These are phyloP conservation scores for Tinea trinotella DNA, from an alignment of 2,888 invertebrate species.

Conservation along the genomic window DNA sequence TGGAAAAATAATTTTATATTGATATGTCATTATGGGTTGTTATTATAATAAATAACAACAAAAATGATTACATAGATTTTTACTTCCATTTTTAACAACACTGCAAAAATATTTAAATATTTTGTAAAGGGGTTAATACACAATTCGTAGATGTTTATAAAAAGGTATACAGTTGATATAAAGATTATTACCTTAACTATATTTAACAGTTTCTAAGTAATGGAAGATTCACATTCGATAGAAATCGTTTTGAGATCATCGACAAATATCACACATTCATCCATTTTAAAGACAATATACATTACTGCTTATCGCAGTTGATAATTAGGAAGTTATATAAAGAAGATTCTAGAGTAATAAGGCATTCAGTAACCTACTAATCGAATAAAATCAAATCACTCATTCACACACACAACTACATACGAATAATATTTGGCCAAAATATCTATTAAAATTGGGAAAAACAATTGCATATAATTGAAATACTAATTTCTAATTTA, in stretches of 20 bases:
- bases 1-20: no score
- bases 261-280: background rate
- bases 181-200: background rate
- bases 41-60: no score
- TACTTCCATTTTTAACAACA: no score
- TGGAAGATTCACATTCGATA: constrained; percentile 13
- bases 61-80: no score
- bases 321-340: background rate
- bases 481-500: background rate
- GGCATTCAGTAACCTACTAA: constrained; percentile 4
- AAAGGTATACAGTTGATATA: no score
- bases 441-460: background rate
- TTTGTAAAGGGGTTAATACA: no score
- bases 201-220: constrained; percentile 5
- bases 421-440: background rate
- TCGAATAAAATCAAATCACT: background rate
- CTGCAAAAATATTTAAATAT: no score
- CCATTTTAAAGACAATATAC: background rate
- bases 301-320: background rate
- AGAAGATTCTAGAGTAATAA: constrained; percentile 1
- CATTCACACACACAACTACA: background rate
- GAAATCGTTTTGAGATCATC: constrained; percentile 12
- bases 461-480: background rate
- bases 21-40: no score
- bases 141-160: no score